Conservation (phyloP, 2,888 invertebrate species). For the Venustoraphidia nigricollis region DNA sequence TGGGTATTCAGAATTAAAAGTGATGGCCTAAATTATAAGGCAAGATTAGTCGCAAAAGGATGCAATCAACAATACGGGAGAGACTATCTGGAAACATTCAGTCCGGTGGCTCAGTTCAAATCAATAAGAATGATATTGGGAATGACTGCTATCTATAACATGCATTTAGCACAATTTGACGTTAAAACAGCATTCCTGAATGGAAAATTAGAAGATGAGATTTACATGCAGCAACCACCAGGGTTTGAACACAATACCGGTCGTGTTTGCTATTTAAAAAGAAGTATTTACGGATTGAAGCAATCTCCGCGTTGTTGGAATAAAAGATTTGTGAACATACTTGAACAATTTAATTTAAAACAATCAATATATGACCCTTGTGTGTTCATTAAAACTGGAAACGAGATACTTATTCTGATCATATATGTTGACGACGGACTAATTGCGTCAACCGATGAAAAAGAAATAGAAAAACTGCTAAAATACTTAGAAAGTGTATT, state of each 20-base stretch:
- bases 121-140: conserved; percentile 9
- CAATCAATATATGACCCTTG: conserved; percentile 11
- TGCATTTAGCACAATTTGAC: conserved; percentile 9
- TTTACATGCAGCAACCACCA: conserved; percentile 20
- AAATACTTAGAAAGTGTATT: too few species aligned
- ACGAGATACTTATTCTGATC: conserved; percentile 9
- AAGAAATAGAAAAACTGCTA: too few species aligned
- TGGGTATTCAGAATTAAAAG: too few species aligned
- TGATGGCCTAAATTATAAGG: conserved; percentile 8
- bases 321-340: conserved; percentile 2
- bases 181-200: conserved; percentile 14
- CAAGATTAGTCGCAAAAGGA: conserved; percentile 10
- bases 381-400: conserved; percentile 10
- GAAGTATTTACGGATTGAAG: conserved; percentile 11
- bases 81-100: conserved; percentile 11
- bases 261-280: conserved; percentile 13
- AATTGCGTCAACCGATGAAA: conserved; percentile 10
- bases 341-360: conserved; percentile 7
- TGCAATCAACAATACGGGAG: conserved; percentile 11
- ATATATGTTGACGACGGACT: conserved; percentile 12
- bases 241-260: conserved; percentile 13
- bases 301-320: conserved; percentile 12
- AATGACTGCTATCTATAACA: conserved; percentile 8
- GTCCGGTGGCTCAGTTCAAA: conserved; percentile 11
- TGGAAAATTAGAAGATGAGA: conserved; percentile 16